Evolutionary conservation across 2,888 invertebrate genomes (phyloP).

Genomic region (Temnothorax unifasciatus): DNA sequence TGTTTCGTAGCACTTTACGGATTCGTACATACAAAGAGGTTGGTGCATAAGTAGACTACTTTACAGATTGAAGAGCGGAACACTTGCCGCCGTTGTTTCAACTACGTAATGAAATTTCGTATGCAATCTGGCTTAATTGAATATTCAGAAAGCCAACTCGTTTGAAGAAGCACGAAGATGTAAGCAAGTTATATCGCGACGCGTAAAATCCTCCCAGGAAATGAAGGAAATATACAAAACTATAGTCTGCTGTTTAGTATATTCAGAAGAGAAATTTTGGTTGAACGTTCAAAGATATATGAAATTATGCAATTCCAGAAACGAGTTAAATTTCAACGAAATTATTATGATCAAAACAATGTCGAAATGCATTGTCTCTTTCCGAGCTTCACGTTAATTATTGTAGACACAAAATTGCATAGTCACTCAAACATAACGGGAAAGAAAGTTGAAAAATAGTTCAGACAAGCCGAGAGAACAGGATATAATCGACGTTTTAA

Average conservation of each 20-base stretch:
- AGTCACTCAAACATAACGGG: not conserved
- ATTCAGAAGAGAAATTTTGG: not conserved
- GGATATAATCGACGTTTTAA: not conserved
- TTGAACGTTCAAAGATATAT: not conserved
- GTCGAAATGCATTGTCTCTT: not conserved
- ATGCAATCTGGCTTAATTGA: slow-evolving; percentile 68
- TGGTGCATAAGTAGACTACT: slow-evolving; percentile 45
- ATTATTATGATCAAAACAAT: not conserved
- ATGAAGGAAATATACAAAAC: slow-evolving; percentile 14
- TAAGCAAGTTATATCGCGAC: slow-evolving; percentile 58
- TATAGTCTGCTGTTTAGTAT: not conserved
- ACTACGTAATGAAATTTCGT: slow-evolving; percentile 61
- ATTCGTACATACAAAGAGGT: slow-evolving; percentile 50
- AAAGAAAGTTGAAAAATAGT: not conserved
- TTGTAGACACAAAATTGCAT: not conserved
- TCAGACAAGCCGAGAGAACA: not conserved
- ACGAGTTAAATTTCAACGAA: not conserved
- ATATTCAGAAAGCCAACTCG: slow-evolving; percentile 64
- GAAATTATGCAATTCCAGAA: too few species aligned
- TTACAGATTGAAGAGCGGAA: slow-evolving; percentile 59
- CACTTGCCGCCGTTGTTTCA: slow-evolving; percentile 46
- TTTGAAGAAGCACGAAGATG: slow-evolving; percentile 45
- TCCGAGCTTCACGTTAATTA: slow-evolving; percentile 19
- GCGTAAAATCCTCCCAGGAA: slow-evolving; percentile 28
- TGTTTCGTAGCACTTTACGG: slow-evolving; percentile 45